A percentile compares a stretch with the other conserved stretches of the same genome.
Evolutionary conservation across 2,113 vertebrate species (phyloP).

Genomic region (Edolisoma coerulescens): DNA sequence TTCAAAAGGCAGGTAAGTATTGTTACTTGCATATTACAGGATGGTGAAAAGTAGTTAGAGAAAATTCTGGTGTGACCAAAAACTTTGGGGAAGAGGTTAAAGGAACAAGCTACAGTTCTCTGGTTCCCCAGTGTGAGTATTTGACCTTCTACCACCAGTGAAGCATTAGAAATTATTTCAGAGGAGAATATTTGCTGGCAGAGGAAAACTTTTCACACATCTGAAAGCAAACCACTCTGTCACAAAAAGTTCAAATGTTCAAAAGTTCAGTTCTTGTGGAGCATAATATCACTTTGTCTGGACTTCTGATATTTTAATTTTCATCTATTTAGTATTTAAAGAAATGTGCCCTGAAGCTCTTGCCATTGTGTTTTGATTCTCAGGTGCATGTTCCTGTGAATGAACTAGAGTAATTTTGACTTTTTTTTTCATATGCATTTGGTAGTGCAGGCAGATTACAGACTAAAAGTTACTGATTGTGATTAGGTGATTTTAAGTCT

Average conservation of each 20-base stretch:
- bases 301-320: background rate
- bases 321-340: background rate
- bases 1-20: background rate
- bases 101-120: background rate
- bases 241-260: background rate
- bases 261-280: background rate
- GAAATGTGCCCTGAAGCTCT: background rate
- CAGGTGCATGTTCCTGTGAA: background rate
- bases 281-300: background rate
- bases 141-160: background rate
- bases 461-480: constrained; percentile 18
- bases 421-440: background rate
- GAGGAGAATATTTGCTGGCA: background rate
- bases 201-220: background rate
- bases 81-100: background rate
- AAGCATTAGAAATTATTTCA: background rate
- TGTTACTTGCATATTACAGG: background rate
- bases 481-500: constrained; percentile 8
- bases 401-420: background rate
- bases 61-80: background rate
- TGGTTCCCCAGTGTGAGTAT: background rate
- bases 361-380: background rate
- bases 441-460: background rate
- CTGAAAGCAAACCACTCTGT: background rate
- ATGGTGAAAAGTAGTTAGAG: background rate